Conservation (phyloP, 1,140 invertebrate species). For the Penaeus japonicus region DNA sequence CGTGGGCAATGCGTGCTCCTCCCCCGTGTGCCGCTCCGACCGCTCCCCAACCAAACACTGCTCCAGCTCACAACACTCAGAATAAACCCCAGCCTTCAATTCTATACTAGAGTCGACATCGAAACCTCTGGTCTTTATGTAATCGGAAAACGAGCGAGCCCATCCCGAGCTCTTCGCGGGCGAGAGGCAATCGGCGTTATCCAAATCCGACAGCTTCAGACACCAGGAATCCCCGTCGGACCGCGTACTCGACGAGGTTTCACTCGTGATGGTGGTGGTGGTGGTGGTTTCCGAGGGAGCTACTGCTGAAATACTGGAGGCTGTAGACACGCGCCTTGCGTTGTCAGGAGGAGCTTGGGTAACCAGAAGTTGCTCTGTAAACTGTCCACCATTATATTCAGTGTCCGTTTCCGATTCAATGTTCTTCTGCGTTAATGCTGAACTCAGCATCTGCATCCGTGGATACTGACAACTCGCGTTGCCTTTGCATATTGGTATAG, state of each 20-base stretch:
- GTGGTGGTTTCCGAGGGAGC: not conserved
- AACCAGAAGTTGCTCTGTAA: too few relatives aligned
- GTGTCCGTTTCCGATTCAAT: not conserved
- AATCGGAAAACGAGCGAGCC: not conserved
- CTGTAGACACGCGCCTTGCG: not conserved
- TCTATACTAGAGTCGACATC: too few relatives aligned
- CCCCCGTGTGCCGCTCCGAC: too few relatives aligned
- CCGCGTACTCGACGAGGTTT: not conserved
- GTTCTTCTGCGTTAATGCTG: not conserved
- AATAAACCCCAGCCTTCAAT: too few relatives aligned
- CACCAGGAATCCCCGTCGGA: conserved; percentile 38
- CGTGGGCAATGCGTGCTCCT: too few relatives aligned
- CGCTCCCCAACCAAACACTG: not conserved
- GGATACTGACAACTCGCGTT: too few relatives aligned
- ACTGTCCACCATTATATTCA: too few relatives aligned
- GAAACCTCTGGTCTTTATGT: too few relatives aligned
- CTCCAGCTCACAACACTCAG: not conserved
- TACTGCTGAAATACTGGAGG: not conserved
- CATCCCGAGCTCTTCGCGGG: not conserved
- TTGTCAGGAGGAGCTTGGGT: not conserved
- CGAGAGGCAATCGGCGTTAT: conserved; percentile 47
- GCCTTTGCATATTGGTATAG: too few relatives aligned
- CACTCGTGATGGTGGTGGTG: conserved; percentile 33
- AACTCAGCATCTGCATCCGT: too few relatives aligned
- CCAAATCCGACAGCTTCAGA: conserved; percentile 51